These are phyloP conservation scores for Cotesia chilonis DNA, from an alignment of 1,140 invertebrate genomes.

Conservation along the genomic window DNA sequence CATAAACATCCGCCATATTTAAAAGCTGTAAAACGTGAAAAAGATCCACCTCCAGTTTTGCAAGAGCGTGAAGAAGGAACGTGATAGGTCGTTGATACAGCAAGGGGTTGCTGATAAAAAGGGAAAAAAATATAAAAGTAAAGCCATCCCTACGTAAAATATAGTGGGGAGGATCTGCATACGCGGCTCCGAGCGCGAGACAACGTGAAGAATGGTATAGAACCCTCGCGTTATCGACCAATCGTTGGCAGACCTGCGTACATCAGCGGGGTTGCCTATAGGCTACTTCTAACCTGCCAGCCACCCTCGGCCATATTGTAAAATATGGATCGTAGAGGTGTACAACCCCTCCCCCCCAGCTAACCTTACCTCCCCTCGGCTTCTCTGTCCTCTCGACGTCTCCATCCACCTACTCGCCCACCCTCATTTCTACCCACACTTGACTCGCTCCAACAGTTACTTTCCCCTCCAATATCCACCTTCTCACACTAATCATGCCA, in stretches of 20 bases:
- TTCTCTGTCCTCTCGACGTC: constrained; percentile 4
- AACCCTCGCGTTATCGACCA: constrained; percentile 36
- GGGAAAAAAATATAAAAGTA: background rate
- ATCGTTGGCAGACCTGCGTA: constrained; percentile 42
- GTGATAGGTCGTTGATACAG: constrained; percentile 34
- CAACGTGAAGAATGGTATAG: constrained; percentile 15
- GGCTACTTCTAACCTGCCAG: constrained; percentile 37
- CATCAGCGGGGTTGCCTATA: constrained; percentile 40
- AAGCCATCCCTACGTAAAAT: background rate
- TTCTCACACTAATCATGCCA: background rate
- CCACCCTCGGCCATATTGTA: constrained; percentile 43
- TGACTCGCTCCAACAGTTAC: constrained; percentile 8
- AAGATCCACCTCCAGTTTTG: constrained; percentile 28
- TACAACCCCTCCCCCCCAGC: constrained; percentile 15
- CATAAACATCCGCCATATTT: constrained; percentile 28
- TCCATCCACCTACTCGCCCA: constrained; percentile 11
- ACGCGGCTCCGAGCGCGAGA: background rate
- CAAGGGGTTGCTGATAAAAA: constrained; percentile 9
- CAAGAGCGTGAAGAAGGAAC: constrained; percentile 10
- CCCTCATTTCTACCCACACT: background rate
- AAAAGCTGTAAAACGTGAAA: background rate
- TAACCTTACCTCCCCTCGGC: constrained; percentile 22
- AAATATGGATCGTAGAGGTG: constrained; percentile 42
- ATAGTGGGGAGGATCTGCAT: constrained; percentile 8
- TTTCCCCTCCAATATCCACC: background rate